Evolutionary conservation across 2,797 vertebrate genomes (phyloP).

Genomic region (Anolis apletophallus): DNA sequence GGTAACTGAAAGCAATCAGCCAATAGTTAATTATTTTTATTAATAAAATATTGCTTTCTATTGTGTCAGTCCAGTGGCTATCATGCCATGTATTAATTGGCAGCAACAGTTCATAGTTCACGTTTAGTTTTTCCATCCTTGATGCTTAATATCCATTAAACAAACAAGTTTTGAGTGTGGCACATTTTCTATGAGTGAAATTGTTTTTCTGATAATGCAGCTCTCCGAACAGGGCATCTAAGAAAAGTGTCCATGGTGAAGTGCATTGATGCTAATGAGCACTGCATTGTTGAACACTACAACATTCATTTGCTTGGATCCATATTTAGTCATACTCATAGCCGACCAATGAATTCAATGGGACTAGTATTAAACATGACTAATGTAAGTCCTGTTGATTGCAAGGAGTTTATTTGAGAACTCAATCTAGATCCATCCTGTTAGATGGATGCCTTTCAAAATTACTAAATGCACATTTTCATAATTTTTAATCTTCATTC

Average conservation of each 20-base stretch:
- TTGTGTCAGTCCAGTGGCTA: background rate
- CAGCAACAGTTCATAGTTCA: background rate
- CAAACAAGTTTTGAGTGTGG: background rate
- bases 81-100: background rate
- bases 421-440: background rate
- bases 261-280: constrained; percentile 41
- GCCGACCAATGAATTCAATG: background rate
- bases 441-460: background rate
- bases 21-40: background rate
- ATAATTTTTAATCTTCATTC: background rate
- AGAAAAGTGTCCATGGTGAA: constrained; percentile 42
- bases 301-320: constrained; percentile 55
- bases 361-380: background rate
- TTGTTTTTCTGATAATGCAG: background rate
- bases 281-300: constrained; percentile 52
- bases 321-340: background rate
- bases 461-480: background rate
- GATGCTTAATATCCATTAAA: background rate
- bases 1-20: background rate
- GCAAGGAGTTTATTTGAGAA: background rate
- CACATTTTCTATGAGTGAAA: background rate
- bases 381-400: background rate
- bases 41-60: background rate
- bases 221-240: background rate
- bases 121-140: background rate